A percentile compares a stretch with the other conserved stretches of the same genome.
Conservation (phyloP, 2,888 invertebrate species). For the Dicyrtoma fusca region DNA sequence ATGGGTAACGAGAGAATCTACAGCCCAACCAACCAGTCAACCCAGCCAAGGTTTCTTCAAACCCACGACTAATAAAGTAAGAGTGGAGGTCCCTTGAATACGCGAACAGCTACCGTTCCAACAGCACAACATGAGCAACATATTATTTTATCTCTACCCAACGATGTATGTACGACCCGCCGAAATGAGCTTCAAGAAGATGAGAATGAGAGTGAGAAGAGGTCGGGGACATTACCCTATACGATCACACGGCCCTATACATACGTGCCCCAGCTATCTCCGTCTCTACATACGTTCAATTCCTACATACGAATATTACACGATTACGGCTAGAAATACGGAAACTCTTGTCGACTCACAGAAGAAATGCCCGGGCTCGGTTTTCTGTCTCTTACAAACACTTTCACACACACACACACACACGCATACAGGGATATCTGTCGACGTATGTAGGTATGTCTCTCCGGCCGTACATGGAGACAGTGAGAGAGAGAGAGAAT, state of each 20-base stretch:
- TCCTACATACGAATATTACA: too few relatives aligned
- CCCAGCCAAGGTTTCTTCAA: background rate
- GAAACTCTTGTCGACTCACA: slow-evolving; percentile 11
- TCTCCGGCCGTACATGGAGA: too few relatives aligned
- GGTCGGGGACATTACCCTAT: slow-evolving; percentile 28
- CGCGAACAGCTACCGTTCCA: too few relatives aligned
- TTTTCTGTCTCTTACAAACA: slow-evolving; percentile 10
- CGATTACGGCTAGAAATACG: too few relatives aligned
- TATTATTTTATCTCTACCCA: too few relatives aligned
- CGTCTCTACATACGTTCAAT: too few relatives aligned
- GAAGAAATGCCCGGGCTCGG: slow-evolving; percentile 24
- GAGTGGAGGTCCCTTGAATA: slow-evolving; percentile 28
- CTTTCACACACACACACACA: background rate
- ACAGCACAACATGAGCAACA: background rate
- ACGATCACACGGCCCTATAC: slow-evolving; percentile 3
- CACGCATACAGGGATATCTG: too few relatives aligned
- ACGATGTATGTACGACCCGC: background rate
- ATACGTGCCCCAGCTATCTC: background rate
- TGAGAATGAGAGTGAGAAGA: slow-evolving; percentile 24
- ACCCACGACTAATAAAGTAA: slow-evolving; percentile 31
- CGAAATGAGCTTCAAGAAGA: background rate
- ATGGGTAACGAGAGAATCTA: slow-evolving; percentile 13
- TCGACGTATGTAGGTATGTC: too few relatives aligned
- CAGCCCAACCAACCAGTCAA: too few relatives aligned
- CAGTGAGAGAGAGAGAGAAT: background rate